A percentile compares a stretch with the other conserved stretches of the same genome.
These are phyloP conservation scores for Pemphredon lugubris DNA, from an alignment of 2,888 invertebrate genomes.

Conservation along the genomic window DNA sequence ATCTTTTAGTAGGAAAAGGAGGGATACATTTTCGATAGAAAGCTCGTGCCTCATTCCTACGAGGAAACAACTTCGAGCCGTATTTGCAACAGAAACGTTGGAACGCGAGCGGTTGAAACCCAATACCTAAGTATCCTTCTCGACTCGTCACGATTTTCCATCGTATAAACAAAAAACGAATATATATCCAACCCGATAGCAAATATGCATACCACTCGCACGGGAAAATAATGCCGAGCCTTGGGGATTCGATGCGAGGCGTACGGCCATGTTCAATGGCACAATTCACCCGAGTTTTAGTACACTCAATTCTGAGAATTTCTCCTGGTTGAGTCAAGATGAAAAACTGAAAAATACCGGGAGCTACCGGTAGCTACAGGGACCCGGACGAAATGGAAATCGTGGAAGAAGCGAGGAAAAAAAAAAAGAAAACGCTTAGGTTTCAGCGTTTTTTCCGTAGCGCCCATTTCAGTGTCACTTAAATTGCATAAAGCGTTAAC, in stretches of 20 bases:
- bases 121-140: conserved; percentile 44
- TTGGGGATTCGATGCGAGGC: conserved; percentile 60
- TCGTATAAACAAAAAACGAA: conserved; percentile 50
- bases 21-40: neutral
- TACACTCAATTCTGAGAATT: conserved; percentile 59
- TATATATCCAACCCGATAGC: conserved; percentile 35
- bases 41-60: conserved; percentile 15
- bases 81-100: conserved; percentile 38
- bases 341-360: conserved; percentile 66
- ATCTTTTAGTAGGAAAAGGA: too few species aligned
- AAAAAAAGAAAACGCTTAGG: conserved; percentile 16
- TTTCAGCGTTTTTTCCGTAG: too few species aligned
- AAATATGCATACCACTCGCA: conserved; percentile 51
- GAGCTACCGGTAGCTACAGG: conserved; percentile 42
- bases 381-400: conserved; percentile 36
- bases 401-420: conserved; percentile 16
- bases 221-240: conserved; percentile 54
- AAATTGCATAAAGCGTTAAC: too few species aligned
- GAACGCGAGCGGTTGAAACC: conserved; percentile 4
- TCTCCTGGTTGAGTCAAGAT: conserved; percentile 47
- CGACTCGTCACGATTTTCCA: conserved; percentile 48
- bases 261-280: conserved; percentile 57
- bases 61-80: conserved; percentile 35
- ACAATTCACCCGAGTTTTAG: conserved; percentile 51
- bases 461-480: too few species aligned